Evolutionary conservation across 1,140 invertebrate genomes (phyloP).

Genomic region (Calephelis virginiensis): DNA sequence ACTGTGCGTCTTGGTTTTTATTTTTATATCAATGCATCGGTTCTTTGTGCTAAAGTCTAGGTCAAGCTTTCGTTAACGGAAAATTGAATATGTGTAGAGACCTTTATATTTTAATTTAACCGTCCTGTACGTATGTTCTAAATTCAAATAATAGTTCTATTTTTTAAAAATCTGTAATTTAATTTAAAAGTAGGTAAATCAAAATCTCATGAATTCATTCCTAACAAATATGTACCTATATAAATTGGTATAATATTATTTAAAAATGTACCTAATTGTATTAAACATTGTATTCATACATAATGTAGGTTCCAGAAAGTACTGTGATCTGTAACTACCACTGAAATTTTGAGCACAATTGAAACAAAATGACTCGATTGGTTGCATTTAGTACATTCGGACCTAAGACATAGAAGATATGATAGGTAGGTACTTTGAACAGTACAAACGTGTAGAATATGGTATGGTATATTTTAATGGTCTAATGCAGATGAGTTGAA

Average conservation of each 20-base stretch:
- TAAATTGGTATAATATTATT: conserved; percentile 36
- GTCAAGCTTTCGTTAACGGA: neutral
- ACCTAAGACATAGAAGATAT: conserved; percentile 61
- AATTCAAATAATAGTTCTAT: conserved; percentile 16
- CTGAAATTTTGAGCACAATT: conserved; percentile 49
- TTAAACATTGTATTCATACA: conserved; percentile 50
- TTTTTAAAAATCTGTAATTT: conserved; percentile 26
- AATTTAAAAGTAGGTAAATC: conserved; percentile 28
- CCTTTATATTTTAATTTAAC: neutral
- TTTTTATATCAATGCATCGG: too few relatives aligned
- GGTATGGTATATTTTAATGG: conserved; percentile 67
- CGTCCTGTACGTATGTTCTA: neutral
- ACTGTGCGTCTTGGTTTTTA: too few relatives aligned
- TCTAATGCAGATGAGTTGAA: conserved; percentile 75
- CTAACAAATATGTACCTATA: conserved; percentile 7
- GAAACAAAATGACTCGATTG: conserved; percentile 39
- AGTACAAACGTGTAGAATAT: conserved; percentile 73
- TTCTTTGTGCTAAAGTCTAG: too few relatives aligned
- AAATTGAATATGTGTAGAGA: neutral
- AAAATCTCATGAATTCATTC: conserved; percentile 15
- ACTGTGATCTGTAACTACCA: conserved; percentile 73
- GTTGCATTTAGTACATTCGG: conserved; percentile 63
- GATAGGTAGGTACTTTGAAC: conserved; percentile 76
- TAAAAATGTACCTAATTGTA: conserved; percentile 39
- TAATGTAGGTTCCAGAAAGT: conserved; percentile 61